Base-by-base conservation (phyloP, 2,888 invertebrate genomes). In the Brenthis hecate region DNA sequence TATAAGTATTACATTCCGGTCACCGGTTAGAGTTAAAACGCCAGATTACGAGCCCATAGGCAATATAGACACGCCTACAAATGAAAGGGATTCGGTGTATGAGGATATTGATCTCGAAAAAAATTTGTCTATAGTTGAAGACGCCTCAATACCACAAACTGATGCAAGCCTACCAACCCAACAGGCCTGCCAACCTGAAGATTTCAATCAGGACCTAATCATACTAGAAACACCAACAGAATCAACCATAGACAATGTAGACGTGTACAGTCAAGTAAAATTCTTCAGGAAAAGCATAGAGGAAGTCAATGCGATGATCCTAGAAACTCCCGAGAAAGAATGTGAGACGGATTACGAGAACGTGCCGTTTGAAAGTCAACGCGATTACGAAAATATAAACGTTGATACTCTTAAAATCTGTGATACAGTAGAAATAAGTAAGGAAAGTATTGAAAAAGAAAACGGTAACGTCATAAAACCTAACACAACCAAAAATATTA, bases 221-320 rank as follows among this genome's bases (percentile, higher is more conserved):
- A 86, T 94, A 50, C 75, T 94, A 71, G 94, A 95, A 82, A 94
- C 94, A 0, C 93, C 94, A 8, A 92, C 94, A 73, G 94, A 94
- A 73, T 80, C 83, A 0, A 64, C 80, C 23, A 86, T 89, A 36
- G 81, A 85, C 5, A 89, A 90, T 56, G 89, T 90, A 3, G 93
- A 94, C 65, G 94, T 96, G 0, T 96, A 96, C 78, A 96, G 96
- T 75, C 94, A 96, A 92, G 96, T 96, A 0, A 96, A 96, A 77
- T 95, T 96, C 80, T 96, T 96, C 76, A 93, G 95, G 54, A 93
- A 95, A 75, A 80, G 80, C 28, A 95, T 96, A 54, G 95, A 96
- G 56, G 96, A 96, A 85, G 96, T 96, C 0, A 96, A 96, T 80
- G 95, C 92, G 13, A 85, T 92, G 85, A 79, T 92, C 1, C 68